Evolutionary conservation across 2,113 vertebrate genomes (phyloP), one percentile per base, ranked within the genome.

Genomic region (Papio anubis): DNA sequence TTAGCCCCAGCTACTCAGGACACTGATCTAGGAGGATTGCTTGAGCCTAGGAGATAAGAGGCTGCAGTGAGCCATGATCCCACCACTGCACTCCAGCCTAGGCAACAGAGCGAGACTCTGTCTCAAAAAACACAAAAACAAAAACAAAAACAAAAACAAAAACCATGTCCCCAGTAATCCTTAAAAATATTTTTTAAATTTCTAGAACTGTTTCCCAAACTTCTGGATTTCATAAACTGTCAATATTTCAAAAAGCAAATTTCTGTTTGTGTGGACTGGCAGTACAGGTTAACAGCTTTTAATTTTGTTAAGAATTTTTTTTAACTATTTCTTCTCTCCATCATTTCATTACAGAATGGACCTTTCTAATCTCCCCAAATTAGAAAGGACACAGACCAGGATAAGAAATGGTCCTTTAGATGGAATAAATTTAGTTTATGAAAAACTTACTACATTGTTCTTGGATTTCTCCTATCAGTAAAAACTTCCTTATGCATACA

Each of bases 321-420:
- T 16, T n/a, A 91, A 43, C 20, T 20, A 96, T 80, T 68, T 92
- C 43, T 27, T 90, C 75, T 90, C 40, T 68, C 32, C 9, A 48
- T 68, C 75, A 87, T 90, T 92, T 92, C 30, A 95, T n/a, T 94
- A 83, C 95, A 84, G 18, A 92, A 55, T 25, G 12, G 20, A 73
- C 6, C 35, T 88, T 80, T 90, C 25, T 30, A 91, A 93, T 72
- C 21, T 83, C 35, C 25, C 48, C 82, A 97, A 83, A 80, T 84
- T 68, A 96, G 75, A 35, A 94, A 88, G 45, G 68, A 68, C 35
- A 93, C 30, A 92, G 85, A 48, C 8, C 43, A 92, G 20, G 27
- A 73, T 32, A 78, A 93, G 78, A n/a, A 79, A 87, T 59, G 14
- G 27, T 75, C 32, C 17, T 87, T 87, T 88, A 84, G 80, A 85